Evolutionary conservation across 1,140 invertebrate species (phyloP).

Genomic region (Drosophila rufa): DNA sequence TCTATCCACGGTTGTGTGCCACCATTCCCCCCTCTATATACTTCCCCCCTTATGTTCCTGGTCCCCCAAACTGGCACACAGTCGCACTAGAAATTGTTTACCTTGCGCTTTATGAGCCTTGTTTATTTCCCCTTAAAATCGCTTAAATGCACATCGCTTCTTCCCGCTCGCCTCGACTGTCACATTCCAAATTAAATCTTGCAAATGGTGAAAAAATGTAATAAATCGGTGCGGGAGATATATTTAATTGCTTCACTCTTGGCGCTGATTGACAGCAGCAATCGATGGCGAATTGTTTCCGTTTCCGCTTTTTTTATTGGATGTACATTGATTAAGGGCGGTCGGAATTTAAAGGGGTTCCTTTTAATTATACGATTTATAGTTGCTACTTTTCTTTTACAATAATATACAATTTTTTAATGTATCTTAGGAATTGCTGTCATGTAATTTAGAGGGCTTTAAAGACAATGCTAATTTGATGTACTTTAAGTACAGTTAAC

Average conservation of each 20-base stretch:
- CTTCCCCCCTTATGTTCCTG: neutral
- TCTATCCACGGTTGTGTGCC: slow-evolving; percentile 39
- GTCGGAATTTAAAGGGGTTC: neutral
- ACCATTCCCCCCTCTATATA: neutral
- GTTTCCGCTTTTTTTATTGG: slow-evolving; percentile 7
- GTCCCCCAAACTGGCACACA: slow-evolving; percentile 5
- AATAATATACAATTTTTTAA: no score
- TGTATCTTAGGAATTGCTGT: no score
- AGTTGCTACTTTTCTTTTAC: no score
- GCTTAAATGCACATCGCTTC: slow-evolving; percentile 44
- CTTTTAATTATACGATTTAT: neutral
- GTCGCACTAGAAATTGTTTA: slow-evolving; percentile 68
- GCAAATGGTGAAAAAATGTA: slow-evolving; percentile 22
- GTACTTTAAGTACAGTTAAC: no score
- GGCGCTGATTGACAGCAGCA: slow-evolving; percentile 31
- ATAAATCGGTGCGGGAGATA: slow-evolving; percentile 9
- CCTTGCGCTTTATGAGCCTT: slow-evolving; percentile 69
- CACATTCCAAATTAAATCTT: slow-evolving; percentile 42
- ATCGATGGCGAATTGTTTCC: slow-evolving; percentile 35
- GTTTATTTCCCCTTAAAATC: slow-evolving; percentile 70
- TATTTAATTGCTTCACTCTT: slow-evolving; percentile 40
- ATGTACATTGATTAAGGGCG: neutral
- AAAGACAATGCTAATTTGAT: no score
- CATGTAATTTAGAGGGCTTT: no score
- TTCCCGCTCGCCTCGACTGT: slow-evolving; percentile 12